Percentiles rank a stretch among this genome's conserved stretches.
Conservation (phyloP, 2,797 vertebrate species). For the Takifugu rubripes region DNA sequence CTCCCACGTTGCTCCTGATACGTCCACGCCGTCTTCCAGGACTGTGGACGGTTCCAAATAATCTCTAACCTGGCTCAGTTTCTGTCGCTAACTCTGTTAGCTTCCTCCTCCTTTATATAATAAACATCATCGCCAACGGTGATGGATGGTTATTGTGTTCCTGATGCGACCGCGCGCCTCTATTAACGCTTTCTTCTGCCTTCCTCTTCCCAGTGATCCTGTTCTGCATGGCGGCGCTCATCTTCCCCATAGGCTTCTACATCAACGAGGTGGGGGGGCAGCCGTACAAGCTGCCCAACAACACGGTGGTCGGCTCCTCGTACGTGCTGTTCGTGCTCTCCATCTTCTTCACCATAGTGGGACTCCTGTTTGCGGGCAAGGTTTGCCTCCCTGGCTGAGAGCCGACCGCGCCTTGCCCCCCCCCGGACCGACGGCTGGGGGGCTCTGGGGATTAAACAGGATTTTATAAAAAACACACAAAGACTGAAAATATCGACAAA, state of each 20-base stretch:
- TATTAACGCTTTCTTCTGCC: constrained; percentile 41
- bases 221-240: constrained; percentile 99
- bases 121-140: too few species aligned
- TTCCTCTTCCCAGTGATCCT: constrained; percentile 88
- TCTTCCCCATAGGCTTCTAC: constrained; percentile 99
- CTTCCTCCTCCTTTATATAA: too few species aligned
- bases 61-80: too few species aligned
- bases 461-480: constrained; percentile 55
- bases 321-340: constrained; percentile 99
- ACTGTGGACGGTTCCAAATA: too few species aligned
- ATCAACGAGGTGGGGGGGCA: constrained; percentile 98
- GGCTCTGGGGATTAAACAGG: constrained; percentile 52
- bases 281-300: constrained; percentile 98
- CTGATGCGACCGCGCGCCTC: constrained; percentile 22
- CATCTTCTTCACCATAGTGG: constrained; percentile 99
- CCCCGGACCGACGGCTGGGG: constrained; percentile 50
- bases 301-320: constrained; percentile 97
- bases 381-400: constrained; percentile 96
- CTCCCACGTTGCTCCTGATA: too few species aligned
- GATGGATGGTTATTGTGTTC: background rate
- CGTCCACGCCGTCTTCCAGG: too few species aligned
- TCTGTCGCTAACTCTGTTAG: too few species aligned
- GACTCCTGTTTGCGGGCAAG: constrained; percentile 98
- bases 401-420: constrained; percentile 24
- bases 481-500: constrained; percentile 62